Base-by-base conservation (phyloP, 2,888 invertebrate genomes). In the Phaonia tiefii region DNA sequence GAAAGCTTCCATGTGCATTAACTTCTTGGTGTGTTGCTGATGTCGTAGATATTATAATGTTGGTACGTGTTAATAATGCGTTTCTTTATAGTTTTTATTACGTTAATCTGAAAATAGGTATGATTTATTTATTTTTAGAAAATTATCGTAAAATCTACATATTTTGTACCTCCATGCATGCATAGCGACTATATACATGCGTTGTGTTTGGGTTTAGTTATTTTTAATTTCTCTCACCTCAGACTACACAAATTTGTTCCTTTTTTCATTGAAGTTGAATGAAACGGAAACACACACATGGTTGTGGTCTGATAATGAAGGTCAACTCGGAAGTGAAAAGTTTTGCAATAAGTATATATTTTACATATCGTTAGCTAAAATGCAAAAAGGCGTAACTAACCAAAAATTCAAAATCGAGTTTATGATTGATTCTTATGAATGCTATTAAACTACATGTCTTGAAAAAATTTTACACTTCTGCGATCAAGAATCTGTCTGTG, bases 151-250 rank as follows among this genome's bases (percentile, higher is more conserved):
- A 65, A 17, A 25, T 46, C 46, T 26, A 73, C 22, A 54, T n/a
- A 49, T 44, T 69, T 69, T n/a, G 31, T 25, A 42, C 46, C 46
- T 49, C 39, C 54, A 31, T 10, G 15, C n/a, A 31, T 25, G 26
- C 26, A 39, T 63, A 22, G 22, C 1, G 13, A 58, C n/a, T 15
- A 17, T 46, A 46, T 46, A 1, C 22, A 54, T 20, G 42, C 17
- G 60, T n/a, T 60, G 26, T 37, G 58, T 15, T 44, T 56, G 46
- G 13, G 49, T 66, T 69, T 67, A 31, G 49, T 60, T 78, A 72
- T 77, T 72, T 60, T 67, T 72, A 69, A 75, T 69, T 75, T 58
- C 39, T 66, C 37, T 75, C 22, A 22, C 67, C 46, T 56, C n/a
- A 46, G 11, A 22, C 15, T 0, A 31, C 20, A 46, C 37, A 39